A percentile compares a stretch with the other conserved stretches of the same genome.
Conservation (phyloP, 2,797 vertebrate species). For the Chelidonichthys spinosus region DNA sequence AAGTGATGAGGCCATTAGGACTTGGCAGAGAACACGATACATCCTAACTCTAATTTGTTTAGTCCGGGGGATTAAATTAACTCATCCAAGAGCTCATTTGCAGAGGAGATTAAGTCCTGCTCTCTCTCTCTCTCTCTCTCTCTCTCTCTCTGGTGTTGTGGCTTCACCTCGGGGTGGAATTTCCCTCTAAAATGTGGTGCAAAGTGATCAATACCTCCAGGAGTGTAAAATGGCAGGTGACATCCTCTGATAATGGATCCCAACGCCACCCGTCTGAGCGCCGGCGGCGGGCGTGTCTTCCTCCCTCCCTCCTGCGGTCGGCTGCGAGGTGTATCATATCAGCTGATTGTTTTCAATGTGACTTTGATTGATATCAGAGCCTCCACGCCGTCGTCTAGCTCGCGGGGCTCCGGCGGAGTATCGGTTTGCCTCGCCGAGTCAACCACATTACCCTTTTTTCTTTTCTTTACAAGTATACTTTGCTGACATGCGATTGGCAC, state of each 20-base stretch:
- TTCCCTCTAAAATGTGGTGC: conserved; percentile 70
- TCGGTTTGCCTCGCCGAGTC: conserved; percentile 55
- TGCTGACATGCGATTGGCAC: conserved; percentile 50
- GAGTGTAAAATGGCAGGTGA: conserved; percentile 79
- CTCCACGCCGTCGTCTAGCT: conserved; percentile 61
- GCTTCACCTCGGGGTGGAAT: conserved; percentile 80
- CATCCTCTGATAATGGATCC: conserved; percentile 80
- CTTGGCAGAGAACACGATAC: conserved; percentile 75
- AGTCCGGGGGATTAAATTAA: conserved; percentile 80
- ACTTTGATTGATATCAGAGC: conserved; percentile 82
- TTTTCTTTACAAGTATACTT: conserved; percentile 42
- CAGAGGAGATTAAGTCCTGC: conserved; percentile 57
- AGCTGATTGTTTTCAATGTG: conserved; percentile 80
- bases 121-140: conserved; percentile 27
- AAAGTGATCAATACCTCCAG: conserved; percentile 77
- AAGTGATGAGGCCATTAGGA: conserved; percentile 77
- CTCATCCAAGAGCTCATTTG: conserved; percentile 78
- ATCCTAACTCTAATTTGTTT: conserved; percentile 78
- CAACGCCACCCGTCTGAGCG: conserved; percentile 39
- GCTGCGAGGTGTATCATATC: conserved; percentile 70
- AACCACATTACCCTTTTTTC: conserved; percentile 41
- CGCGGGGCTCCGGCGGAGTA: conserved; percentile 53
- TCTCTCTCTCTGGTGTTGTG: conserved; percentile 47
- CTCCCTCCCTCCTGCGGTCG: conserved; percentile 63
- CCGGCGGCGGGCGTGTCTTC: conserved; percentile 23